phyloP scores from a whole-genome alignment of 2,113 vertebrate genomes.

The Antigone vipio region DNA sequence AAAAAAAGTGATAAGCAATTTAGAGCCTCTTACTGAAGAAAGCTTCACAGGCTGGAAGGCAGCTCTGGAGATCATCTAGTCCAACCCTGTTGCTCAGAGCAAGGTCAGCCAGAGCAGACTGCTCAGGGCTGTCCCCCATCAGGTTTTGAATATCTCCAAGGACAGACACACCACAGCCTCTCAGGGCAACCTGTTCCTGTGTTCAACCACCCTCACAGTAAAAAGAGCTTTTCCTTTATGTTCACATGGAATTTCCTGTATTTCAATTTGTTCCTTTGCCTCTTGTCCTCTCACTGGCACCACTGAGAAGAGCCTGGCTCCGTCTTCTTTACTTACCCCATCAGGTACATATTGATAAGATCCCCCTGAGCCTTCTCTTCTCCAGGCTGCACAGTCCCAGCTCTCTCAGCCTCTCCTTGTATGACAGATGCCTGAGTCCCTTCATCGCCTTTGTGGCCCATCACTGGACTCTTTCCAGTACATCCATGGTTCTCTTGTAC shows the following conservation, averaged over 20 bases:
- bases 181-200: background rate
- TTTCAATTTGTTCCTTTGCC: background rate
- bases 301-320: background rate
- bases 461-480: background rate
- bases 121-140: background rate
- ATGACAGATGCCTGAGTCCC: background rate
- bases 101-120: background rate
- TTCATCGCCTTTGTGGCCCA: background rate
- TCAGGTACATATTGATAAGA: background rate
- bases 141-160: background rate
- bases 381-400: background rate
- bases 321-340: background rate
- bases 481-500: background rate
- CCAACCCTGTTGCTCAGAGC: background rate
- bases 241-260: background rate
- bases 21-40: background rate
- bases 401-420: background rate
- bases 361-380: background rate
- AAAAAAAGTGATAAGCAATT: background rate
- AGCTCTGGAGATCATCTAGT: background rate
- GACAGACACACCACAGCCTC: background rate
- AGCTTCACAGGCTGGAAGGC: background rate
- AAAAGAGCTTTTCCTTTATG: background rate
- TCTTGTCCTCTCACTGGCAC: background rate
- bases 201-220: background rate